These are phyloP conservation scores for Isotomurus palustris DNA, from an alignment of 2,888 invertebrate species.

Conservation along the genomic window DNA sequence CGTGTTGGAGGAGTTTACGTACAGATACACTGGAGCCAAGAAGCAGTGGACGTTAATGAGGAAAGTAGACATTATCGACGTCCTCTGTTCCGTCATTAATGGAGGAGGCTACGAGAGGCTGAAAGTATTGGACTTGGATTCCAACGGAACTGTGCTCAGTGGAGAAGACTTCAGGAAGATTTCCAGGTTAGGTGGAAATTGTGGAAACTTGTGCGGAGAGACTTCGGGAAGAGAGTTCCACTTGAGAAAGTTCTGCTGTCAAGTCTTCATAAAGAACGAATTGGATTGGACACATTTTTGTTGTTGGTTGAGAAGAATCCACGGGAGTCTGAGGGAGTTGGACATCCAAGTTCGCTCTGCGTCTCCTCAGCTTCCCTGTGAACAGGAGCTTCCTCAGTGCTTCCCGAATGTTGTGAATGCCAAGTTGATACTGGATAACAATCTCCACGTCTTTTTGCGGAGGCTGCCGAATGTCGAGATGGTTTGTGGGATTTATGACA, in stretches of 20 bases:
- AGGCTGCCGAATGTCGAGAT: constrained; percentile 22
- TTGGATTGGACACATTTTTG: constrained; percentile 31
- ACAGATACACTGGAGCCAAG: constrained; percentile 29
- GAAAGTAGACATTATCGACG: constrained; percentile 27
- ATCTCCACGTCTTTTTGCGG: constrained; percentile 24
- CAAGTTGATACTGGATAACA: constrained; percentile 25
- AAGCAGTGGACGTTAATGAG: constrained; percentile 33
- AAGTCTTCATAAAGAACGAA: constrained; percentile 31
- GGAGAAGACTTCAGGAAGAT: constrained; percentile 31
- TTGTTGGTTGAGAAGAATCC: constrained; percentile 17
- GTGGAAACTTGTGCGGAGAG: neutral
- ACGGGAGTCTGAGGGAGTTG: constrained; percentile 15
- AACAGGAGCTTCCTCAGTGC: constrained; percentile 21
- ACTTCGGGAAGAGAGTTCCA: neutral
- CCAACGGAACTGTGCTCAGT: constrained; percentile 25
- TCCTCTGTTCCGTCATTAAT: constrained; percentile 22
- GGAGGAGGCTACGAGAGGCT: constrained; percentile 8
- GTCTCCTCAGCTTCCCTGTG: constrained; percentile 24
- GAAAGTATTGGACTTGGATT: constrained; percentile 23
- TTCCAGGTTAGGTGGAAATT: constrained; percentile 6
- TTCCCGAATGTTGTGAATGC: constrained; percentile 21
- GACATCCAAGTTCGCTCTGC: constrained; percentile 29
- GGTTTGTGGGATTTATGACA: constrained; percentile 30
- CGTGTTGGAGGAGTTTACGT: constrained; percentile 27
- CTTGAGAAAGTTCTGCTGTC: constrained; percentile 11